A percentile compares a stretch with the other conserved stretches of the same genome.
phyloP scores from a whole-genome alignment of 2,113 vertebrate genomes.

The Arvicanthis niloticus region DNA sequence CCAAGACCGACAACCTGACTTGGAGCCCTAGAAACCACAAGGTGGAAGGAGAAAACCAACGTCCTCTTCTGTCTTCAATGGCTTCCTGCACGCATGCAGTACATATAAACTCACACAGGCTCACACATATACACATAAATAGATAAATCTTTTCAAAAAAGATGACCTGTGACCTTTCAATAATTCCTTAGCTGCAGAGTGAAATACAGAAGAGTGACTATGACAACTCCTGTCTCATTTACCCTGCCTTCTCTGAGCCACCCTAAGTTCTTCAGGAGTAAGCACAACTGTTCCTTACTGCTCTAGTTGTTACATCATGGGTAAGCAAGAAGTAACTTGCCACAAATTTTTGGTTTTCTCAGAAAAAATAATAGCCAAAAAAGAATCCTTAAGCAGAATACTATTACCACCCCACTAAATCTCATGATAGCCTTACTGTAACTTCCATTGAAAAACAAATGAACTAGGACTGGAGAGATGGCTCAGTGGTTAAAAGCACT shows the following conservation, averaged over 20 bases:
- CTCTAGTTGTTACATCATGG: neutral
- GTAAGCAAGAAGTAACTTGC: neutral
- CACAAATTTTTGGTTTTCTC: constrained; percentile 23
- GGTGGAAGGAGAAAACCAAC: neutral
- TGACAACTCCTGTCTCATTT: neutral
- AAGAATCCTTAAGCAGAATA: neutral
- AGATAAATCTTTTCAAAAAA: neutral
- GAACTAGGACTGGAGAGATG: neutral
- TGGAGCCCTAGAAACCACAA: neutral
- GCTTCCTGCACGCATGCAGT: neutral
- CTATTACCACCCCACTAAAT: neutral
- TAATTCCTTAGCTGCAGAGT: neutral
- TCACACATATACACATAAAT: neutral
- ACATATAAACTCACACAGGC: neutral
- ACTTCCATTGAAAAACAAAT: neutral
- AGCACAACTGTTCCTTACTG: neutral
- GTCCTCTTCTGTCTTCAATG: neutral
- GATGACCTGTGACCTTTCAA: neutral
- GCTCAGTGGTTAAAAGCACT: too few relatives aligned
- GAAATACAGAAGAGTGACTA: neutral
- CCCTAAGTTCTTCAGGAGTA: constrained; percentile 34
- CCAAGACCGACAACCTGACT: neutral
- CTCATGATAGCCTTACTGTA: neutral
- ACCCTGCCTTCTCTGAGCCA: neutral
- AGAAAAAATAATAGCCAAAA: neutral